Conservation (phyloP, 1,140 invertebrate genomes). For the Trachymyrmex cornetzi region DNA sequence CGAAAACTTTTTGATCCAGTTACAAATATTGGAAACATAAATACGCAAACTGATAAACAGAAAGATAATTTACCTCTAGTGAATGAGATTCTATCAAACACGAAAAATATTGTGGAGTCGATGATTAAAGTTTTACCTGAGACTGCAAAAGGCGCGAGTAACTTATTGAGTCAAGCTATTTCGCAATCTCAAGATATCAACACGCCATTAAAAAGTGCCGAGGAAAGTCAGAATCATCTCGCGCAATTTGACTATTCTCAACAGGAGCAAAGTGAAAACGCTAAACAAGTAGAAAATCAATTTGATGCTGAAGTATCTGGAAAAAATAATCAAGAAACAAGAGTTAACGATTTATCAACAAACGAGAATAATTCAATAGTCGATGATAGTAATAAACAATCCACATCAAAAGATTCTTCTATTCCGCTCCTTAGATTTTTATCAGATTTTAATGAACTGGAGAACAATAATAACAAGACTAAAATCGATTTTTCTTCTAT, state of each 20-base stretch:
- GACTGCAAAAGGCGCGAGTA: not conserved
- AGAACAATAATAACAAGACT: not conserved
- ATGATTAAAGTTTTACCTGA: not conserved
- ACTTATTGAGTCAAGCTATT: conserved; percentile 8
- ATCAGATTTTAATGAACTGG: not conserved
- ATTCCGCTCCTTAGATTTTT: not conserved
- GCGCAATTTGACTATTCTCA: not conserved
- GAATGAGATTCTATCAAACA: not conserved
- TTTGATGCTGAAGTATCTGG: not conserved
- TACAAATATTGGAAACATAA: not conserved
- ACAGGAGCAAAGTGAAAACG: not conserved
- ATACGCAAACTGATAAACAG: not conserved
- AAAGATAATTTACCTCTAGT: not conserved
- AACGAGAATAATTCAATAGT: not conserved
- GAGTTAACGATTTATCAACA: not conserved
- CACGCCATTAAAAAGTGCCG: not conserved
- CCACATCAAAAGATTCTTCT: not conserved
- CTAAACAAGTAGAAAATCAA: not conserved
- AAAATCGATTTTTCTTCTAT: not conserved
- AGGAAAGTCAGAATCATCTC: not conserved
- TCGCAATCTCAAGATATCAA: not conserved
- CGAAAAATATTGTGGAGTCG: not conserved
- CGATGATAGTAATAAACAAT: not conserved
- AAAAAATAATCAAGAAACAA: not conserved
- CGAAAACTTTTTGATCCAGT: not conserved